Evolutionary conservation across 1,140 invertebrate species (phyloP), one percentile per base, ranked within the genome.

Genomic region (Dinoponera quadriceps): DNA sequence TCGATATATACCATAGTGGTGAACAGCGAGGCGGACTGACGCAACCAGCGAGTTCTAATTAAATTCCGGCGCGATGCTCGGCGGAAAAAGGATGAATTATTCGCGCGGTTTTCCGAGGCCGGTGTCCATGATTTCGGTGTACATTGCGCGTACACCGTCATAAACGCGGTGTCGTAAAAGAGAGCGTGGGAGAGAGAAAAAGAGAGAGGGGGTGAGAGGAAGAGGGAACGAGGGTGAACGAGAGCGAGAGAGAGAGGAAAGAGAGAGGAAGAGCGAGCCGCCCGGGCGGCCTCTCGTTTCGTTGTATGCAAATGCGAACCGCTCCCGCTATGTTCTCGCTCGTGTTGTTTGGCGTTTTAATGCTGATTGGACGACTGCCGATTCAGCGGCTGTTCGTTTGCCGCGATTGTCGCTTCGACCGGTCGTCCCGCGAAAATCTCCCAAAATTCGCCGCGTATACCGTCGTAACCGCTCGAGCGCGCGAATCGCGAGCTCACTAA

Each of bases 291-390:
- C 73, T 66, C 60, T 59, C 60, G 68, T 25, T 27, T 27, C 82
- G 72, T 60, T 69, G 51, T 84, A 85, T 88, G 87, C 69, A 87
- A 88, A 88, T 87, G 60, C 77, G 54, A 54, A 27, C 27, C 11
- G 81, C 29, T 74, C 49, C 69, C 83, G 83, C 83, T 77, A 89
- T 93, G 91, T 92, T 92, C 91, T 87, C 90, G 93, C 90, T 92
- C 91, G 89, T 90, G 86, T 83, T 90, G 89, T 93, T 93, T 91
- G 88, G 88, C 92, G 90, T 93, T 94, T 93, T 93, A 91, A 93
- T 93, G 93, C 93, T 94, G 91, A 94, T 93, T 94, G 92, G 92
- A 93, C 91, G 88, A 93, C 91, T 93, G 92, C 91, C 92, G 92
- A 94, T 93, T 93, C 91, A 93, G 91, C 91, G 87, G 86, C 86